Conservation (phyloP, 1,140 invertebrate genomes). For the Goniozus legneri region DNA sequence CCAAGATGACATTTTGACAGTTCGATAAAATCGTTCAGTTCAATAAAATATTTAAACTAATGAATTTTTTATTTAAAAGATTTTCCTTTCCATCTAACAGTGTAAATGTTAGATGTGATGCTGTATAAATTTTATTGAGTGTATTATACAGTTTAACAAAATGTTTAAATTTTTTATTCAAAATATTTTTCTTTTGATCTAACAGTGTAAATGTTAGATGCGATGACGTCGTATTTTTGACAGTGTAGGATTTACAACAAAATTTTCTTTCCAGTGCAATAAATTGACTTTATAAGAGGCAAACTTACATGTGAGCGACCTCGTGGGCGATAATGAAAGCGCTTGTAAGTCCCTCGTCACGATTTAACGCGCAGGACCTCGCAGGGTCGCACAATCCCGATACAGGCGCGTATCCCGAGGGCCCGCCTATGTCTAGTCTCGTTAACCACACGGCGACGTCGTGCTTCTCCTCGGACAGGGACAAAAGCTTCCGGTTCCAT, state of each 20-base stretch:
- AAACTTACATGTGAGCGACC: conserved; percentile 72
- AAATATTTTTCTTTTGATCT: not conserved
- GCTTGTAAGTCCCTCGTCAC: conserved; percentile 75
- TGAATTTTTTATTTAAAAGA: too few species aligned
- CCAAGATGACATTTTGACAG: too few species aligned
- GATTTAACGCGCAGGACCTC: conserved; percentile 71
- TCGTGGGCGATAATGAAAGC: conserved; percentile 82
- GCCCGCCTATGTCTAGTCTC: conserved; percentile 67
- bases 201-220: too few species aligned
- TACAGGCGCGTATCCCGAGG: conserved; percentile 78
- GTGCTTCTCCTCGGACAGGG: conserved; percentile 56
- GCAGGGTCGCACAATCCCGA: conserved; percentile 69
- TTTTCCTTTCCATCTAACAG: too few species aligned
- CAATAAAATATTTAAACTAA: too few species aligned
- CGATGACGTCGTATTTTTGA: too few species aligned
- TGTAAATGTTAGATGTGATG: too few species aligned
- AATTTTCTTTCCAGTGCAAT: not conserved
- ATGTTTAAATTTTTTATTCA: too few species aligned
- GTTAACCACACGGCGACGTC: conserved; percentile 76
- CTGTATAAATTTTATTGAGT: too few species aligned
- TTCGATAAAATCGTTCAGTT: too few species aligned
- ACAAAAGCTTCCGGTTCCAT: conserved; percentile 66
- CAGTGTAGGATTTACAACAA: too few species aligned
- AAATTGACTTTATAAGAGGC: not conserved
- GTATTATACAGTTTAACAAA: too few species aligned